Evolutionary conservation across 2,113 vertebrate species (phyloP).

Genomic region (Gulo gulo): DNA sequence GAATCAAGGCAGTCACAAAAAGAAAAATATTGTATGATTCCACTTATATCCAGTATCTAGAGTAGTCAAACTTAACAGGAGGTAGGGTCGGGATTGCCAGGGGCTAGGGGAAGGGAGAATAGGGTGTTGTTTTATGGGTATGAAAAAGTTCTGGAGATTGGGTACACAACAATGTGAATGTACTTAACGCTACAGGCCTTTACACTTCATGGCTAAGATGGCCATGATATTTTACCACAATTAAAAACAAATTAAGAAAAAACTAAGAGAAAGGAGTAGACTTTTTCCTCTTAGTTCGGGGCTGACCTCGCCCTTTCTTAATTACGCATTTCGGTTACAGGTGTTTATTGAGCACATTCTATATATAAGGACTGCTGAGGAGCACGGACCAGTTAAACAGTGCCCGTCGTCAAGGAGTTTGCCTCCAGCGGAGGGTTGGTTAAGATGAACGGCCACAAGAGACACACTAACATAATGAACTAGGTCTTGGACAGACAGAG

Average conservation of each 20-base stretch:
- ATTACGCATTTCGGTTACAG: background rate
- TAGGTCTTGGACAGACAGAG: background rate
- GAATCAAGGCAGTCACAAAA: background rate
- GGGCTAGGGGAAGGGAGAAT: too few species aligned
- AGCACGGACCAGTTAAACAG: background rate
- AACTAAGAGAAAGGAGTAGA: background rate
- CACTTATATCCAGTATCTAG: background rate
- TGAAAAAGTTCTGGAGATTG: background rate
- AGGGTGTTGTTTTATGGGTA: background rate
- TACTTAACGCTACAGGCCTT: background rate
- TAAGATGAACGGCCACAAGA: background rate
- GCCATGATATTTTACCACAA: background rate
- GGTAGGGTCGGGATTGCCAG: background rate
- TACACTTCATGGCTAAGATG: background rate
- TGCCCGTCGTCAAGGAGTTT: background rate
- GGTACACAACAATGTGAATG: background rate
- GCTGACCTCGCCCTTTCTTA: background rate
- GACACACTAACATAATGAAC: background rate
- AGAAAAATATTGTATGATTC: background rate
- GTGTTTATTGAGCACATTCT: background rate
- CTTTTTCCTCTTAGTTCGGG: background rate
- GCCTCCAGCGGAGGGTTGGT: background rate
- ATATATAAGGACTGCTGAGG: background rate
- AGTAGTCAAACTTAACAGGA: background rate
- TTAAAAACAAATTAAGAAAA: background rate